A percentile compares a stretch with the other conserved stretches of the same genome.
Evolutionary conservation across 1,140 invertebrate species (phyloP).

Genomic region (Cydia strobilella): DNA sequence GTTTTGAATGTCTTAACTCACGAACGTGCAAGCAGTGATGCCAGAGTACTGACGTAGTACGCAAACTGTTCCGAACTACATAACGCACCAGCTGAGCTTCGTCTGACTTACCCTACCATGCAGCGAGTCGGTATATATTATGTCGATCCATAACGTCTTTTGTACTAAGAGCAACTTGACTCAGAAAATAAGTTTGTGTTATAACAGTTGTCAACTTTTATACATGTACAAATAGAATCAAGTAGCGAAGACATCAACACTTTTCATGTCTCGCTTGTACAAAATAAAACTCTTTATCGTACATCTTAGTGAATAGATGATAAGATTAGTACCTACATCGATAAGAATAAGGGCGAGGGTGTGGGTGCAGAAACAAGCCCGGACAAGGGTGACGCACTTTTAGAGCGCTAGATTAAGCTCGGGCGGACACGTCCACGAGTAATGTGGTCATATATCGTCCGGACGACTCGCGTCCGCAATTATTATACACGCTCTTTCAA

Average conservation of each 20-base stretch:
- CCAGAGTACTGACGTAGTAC: constrained; percentile 61
- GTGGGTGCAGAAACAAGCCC: constrained; percentile 39
- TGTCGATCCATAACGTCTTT: neutral
- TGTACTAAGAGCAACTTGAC: neutral
- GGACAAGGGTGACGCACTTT: constrained; percentile 67
- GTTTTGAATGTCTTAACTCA: constrained; percentile 81
- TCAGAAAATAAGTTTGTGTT: neutral
- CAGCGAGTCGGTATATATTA: too few relatives aligned
- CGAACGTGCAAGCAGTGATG: constrained; percentile 66
- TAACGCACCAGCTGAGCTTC: constrained; percentile 29
- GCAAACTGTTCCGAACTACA: constrained; percentile 66
- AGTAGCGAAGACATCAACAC: neutral
- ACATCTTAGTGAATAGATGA: neutral
- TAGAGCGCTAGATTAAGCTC: constrained; percentile 66
- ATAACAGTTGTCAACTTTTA: neutral
- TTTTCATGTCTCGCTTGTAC: neutral
- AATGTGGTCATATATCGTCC: constrained; percentile 76
- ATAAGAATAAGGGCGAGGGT: constrained; percentile 47
- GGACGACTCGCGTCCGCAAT: constrained; percentile 70
- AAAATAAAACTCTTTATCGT: neutral
- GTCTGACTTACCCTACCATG: neutral
- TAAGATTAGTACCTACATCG: constrained; percentile 38
- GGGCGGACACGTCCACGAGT: constrained; percentile 72
- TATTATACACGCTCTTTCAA: constrained; percentile 48
- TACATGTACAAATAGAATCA: neutral